Evolutionary conservation across 2,797 vertebrate genomes (phyloP).

Genomic region (Argyrosomus regius): DNA sequence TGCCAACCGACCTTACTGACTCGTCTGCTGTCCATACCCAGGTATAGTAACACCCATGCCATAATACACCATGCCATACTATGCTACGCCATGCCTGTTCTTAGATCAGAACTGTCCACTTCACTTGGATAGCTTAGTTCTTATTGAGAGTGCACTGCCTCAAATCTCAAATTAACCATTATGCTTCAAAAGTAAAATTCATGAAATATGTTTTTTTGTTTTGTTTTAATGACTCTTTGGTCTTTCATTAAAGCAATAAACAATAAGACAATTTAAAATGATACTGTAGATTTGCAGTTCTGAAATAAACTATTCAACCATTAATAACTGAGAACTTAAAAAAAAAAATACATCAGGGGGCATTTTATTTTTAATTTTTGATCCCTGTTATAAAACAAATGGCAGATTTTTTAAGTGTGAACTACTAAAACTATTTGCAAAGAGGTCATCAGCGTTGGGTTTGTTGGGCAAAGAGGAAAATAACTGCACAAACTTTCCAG

Average conservation of each 20-base stretch:
- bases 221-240: not conserved
- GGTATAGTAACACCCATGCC: constrained; percentile 71
- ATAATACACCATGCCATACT: not conserved
- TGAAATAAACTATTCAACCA: not conserved
- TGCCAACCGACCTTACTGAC: constrained; percentile 98
- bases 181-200: not conserved
- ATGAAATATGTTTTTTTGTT: too few species aligned
- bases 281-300: not conserved
- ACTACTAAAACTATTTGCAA: not conserved
- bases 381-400: not conserved
- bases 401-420: not conserved
- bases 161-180: not conserved
- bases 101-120: constrained; percentile 8
- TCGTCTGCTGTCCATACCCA: constrained; percentile 80
- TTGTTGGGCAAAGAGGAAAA: not conserved
- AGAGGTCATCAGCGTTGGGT: not conserved
- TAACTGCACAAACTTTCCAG: not conserved
- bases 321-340: not conserved
- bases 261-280: too few species aligned
- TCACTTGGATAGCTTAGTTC: not conserved
- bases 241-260: not conserved
- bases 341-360: too few species aligned
- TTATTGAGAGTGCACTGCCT: constrained; percentile 8
- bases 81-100: constrained; percentile 1
- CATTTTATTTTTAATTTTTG: too few species aligned